These are phyloP conservation scores for Orientallactaga bullata DNA, from an alignment of 2,113 vertebrate genomes.

Conservation along the genomic window DNA sequence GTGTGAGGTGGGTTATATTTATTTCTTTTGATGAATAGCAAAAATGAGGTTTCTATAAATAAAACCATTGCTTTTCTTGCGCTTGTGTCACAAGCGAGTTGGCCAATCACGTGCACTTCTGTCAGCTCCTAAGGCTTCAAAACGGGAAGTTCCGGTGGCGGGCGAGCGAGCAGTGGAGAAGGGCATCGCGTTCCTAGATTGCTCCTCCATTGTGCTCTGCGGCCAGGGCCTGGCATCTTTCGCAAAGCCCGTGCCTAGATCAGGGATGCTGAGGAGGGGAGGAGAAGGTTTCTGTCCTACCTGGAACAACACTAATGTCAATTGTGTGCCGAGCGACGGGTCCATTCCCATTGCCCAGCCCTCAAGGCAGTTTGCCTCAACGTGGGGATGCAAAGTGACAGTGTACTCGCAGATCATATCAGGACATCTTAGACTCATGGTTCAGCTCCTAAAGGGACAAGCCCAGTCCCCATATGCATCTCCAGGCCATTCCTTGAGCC, in stretches of 20 bases:
- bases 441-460: background rate
- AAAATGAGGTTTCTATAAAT: conserved; percentile 88
- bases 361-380: rapidly evolving
- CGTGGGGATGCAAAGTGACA: rapidly evolving
- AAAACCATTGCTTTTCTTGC: conserved; percentile 83
- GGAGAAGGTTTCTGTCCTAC: background rate
- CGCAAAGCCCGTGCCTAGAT: no score
- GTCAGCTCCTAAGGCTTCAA: conserved; percentile 64
- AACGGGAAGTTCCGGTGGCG: background rate
- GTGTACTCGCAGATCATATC: background rate
- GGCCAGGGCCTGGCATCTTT: no score
- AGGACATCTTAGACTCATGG: background rate
- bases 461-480: background rate
- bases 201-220: no score
- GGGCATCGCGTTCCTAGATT: background rate
- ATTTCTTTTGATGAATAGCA: conserved; percentile 85
- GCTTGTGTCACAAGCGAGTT: conserved; percentile 77
- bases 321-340: rapidly evolving
- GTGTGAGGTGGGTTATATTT: conserved; percentile 80
- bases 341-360: background rate
- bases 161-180: background rate
- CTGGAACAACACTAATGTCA: background rate
- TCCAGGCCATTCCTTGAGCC: background rate
- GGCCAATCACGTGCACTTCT: conserved; percentile 69
- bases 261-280: no score